Evolutionary conservation across 2,888 invertebrate genomes (phyloP).

Genomic region (Osmoderma eremita): DNA sequence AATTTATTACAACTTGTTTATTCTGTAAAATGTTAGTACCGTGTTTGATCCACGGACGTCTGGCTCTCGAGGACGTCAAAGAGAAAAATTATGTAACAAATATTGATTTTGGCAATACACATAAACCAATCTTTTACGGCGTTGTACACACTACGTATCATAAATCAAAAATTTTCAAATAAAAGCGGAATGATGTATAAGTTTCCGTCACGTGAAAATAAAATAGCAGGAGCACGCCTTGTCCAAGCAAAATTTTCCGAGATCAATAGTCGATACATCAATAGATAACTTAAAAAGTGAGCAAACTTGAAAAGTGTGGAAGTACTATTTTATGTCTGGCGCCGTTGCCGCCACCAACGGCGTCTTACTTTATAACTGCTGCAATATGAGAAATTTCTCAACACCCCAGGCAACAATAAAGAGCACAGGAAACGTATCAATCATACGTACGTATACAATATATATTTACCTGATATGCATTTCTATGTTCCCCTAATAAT

Average conservation of each 20-base stretch:
- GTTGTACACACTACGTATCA: conserved; percentile 24
- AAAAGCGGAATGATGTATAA: conserved; percentile 37
- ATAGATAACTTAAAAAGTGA: conserved; percentile 6
- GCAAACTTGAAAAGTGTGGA: conserved; percentile 20
- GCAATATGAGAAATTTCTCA: conserved; percentile 43
- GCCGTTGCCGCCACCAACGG: conserved; percentile 15
- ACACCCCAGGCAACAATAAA: conserved; percentile 33
- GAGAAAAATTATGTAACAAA: conserved; percentile 31
- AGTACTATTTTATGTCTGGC: conserved; percentile 31
- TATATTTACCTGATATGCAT: conserved; percentile 28
- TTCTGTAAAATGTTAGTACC: too few relatives aligned
- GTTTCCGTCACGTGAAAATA: conserved; percentile 33
- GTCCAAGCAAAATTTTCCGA: conserved; percentile 35
- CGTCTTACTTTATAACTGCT: conserved; percentile 44
- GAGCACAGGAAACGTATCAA: conserved; percentile 46
- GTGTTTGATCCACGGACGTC: too few relatives aligned
- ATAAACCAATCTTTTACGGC: conserved; percentile 30
- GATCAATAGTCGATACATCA: conserved; percentile 41
- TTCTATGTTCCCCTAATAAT: conserved; percentile 45
- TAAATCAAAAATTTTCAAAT: conserved; percentile 37
- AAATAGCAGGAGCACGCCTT: conserved; percentile 34
- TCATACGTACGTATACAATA: conserved; percentile 45
- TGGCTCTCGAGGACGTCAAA: conserved; percentile 3
- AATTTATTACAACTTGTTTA: too few relatives aligned
- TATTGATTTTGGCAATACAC: conserved; percentile 35